Conservation (phyloP, 2,113 vertebrate genomes). For the Macheiramphus alcinus region DNA sequence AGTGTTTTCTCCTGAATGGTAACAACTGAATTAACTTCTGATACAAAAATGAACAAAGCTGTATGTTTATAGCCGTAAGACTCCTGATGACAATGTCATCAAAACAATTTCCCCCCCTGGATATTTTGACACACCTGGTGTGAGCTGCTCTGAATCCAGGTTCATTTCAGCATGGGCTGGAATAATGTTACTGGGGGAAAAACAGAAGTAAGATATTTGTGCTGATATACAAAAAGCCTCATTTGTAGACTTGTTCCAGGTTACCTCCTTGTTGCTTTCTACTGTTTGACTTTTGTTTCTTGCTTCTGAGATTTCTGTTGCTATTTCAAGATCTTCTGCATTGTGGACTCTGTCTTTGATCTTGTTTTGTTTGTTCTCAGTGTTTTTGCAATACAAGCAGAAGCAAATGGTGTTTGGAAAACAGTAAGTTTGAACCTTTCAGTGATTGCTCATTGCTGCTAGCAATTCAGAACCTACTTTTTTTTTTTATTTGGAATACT, state of each 20-base stretch:
- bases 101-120: not conserved
- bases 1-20: not conserved
- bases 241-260: not conserved
- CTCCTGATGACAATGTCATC: not conserved
- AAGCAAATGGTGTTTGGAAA: constrained; percentile 25
- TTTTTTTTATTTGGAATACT: not conserved
- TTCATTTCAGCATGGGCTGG: not conserved
- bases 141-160: not conserved
- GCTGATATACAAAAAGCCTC: not conserved
- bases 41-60: not conserved
- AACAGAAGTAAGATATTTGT: not conserved
- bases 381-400: constrained; percentile 39
- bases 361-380: not conserved
- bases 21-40: not conserved
- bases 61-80: not conserved
- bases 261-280: not conserved
- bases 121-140: not conserved
- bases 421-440: not conserved
- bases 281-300: not conserved
- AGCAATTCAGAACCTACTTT: not conserved
- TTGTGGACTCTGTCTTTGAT: constrained; percentile 23
- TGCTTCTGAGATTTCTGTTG: not conserved
- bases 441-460: not conserved
- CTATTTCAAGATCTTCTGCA: constrained; percentile 1
- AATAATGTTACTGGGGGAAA: not conserved